phyloP scores from a whole-genome alignment of 2,113 vertebrate species.

The Chaetura pelagica region DNA sequence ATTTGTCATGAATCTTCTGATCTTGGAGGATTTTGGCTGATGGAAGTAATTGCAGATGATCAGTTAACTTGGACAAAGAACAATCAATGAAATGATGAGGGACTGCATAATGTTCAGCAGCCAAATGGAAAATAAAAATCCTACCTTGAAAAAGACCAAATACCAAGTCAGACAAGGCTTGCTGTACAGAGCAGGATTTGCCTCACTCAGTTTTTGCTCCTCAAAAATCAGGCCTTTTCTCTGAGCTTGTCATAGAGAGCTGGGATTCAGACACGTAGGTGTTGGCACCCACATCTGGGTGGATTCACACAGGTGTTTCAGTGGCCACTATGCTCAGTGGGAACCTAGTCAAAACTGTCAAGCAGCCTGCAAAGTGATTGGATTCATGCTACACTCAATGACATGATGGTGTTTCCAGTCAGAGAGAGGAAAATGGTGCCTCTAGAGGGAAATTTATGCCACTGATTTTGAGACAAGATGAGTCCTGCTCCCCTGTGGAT shows the following conservation, averaged over 20 bases:
- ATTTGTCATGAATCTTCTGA: background rate
- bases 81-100: background rate
- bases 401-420: background rate
- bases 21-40: background rate
- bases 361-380: background rate
- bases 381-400: background rate
- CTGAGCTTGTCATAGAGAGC: rapidly evolving
- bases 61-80: background rate
- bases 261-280: background rate
- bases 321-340: background rate
- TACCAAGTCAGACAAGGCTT: background rate
- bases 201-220: background rate
- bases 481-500: rapidly evolving
- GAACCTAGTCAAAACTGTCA: background rate
- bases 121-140: background rate
- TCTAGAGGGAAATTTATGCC: background rate
- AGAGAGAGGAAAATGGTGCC: background rate
- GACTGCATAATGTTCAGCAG: background rate
- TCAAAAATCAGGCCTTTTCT: background rate
- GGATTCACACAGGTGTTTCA: background rate
- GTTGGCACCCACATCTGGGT: background rate
- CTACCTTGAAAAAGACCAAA: background rate
- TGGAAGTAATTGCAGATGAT: background rate
- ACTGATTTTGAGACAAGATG: background rate
- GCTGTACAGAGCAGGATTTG: background rate